Conservation (phyloP, 1,140 invertebrate species). For the Lethocerus indicus region DNA sequence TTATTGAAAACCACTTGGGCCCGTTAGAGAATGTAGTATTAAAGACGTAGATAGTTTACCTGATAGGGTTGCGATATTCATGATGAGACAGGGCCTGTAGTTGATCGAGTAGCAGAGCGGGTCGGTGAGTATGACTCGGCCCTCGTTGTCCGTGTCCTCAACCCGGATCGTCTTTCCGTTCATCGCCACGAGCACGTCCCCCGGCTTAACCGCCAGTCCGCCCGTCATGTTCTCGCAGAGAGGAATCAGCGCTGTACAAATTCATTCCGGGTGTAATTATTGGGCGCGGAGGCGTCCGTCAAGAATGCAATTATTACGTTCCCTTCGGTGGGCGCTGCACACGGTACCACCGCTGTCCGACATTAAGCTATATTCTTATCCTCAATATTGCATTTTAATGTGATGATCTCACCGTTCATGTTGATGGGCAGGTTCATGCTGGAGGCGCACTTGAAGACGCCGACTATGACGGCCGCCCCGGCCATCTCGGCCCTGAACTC, state of each 20-base stretch:
- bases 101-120: conserved; percentile 27
- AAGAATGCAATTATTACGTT: not conserved
- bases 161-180: conserved; percentile 43
- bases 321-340: not conserved
- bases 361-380: too few species aligned
- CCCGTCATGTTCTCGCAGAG: conserved; percentile 75
- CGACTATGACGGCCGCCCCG: conserved; percentile 62
- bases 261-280: too few species aligned
- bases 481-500: conserved; percentile 81
- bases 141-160: conserved; percentile 34
- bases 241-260: conserved; percentile 45
- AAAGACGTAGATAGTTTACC: too few species aligned
- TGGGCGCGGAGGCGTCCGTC: too few species aligned
- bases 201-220: conserved; percentile 64
- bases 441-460: conserved; percentile 48
- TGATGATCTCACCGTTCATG: conserved; percentile 39
- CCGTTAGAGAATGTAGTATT: too few species aligned
- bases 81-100: conserved; percentile 28
- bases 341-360: too few species aligned
- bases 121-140: conserved; percentile 36
- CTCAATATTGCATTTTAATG: too few species aligned
- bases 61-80: conserved; percentile 33
- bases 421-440: conserved; percentile 53
- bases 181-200: too few species aligned
- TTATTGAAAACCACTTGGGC: too few species aligned